Conservation (phyloP, 2,113 vertebrate genomes). For the Pluvialis apricaria region DNA sequence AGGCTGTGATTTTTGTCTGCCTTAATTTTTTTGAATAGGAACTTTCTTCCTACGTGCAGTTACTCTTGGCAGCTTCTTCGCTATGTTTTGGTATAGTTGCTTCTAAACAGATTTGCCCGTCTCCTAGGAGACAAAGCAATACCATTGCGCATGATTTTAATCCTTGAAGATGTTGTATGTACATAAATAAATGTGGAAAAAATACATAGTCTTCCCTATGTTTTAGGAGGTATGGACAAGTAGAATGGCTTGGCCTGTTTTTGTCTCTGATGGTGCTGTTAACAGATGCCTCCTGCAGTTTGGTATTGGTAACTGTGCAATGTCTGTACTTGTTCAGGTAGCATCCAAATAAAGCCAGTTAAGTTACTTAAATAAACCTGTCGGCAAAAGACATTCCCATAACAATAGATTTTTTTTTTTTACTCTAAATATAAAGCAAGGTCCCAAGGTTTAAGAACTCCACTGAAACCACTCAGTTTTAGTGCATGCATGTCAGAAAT, state of each 20-base stretch:
- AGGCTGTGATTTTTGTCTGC: background rate
- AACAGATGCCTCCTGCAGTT: background rate
- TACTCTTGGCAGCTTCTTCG: background rate
- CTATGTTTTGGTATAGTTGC: background rate
- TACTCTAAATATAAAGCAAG: background rate
- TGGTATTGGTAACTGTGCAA: background rate
- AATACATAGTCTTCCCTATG: background rate
- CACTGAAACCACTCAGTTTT: background rate
- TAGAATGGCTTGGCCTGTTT: background rate
- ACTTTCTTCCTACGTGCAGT: background rate
- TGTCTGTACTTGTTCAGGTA: background rate
- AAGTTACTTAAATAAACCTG: background rate
- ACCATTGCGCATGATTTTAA: background rate
- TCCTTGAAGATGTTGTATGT: background rate
- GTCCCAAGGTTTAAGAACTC: background rate
- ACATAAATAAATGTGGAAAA: background rate
- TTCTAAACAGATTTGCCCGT: background rate
- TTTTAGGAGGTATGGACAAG: background rate
- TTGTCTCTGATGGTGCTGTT: background rate
- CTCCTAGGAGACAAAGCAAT: slow-evolving; percentile 14
- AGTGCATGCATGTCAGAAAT: background rate
- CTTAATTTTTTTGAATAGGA: background rate
- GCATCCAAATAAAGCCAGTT: background rate
- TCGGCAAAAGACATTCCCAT: background rate
- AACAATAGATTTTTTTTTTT: background rate